Evolutionary conservation across 64 coral and sea anemone genomes (phyloP).

Genomic region (Montipora foliosa): DNA sequence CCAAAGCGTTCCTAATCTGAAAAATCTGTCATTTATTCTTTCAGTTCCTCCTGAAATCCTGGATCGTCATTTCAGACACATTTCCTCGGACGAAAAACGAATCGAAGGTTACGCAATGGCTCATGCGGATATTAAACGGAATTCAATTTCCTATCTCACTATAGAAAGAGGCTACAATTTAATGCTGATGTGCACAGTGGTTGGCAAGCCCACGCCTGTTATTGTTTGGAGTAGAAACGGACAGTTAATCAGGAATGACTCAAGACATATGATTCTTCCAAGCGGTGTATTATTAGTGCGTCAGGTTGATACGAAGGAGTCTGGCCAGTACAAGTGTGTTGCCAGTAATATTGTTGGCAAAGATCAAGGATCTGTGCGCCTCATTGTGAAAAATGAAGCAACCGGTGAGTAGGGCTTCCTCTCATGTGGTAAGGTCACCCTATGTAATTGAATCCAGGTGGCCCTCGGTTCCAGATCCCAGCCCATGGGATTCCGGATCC

Average conservation of each 20-base stretch:
- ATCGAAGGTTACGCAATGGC: conserved; percentile 44
- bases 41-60: conserved; percentile 34
- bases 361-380: conserved; percentile 61
- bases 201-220: conserved; percentile 68
- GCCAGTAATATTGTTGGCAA: conserved; percentile 75
- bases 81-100: neutral
- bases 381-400: conserved; percentile 63
- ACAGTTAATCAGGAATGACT: conserved; percentile 71
- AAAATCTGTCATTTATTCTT: neutral
- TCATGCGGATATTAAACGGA: conserved; percentile 7
- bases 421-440: too few relatives aligned
- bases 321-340: conserved; percentile 84
- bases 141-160: neutral
- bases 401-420: conserved; percentile 58
- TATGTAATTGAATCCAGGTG: too few relatives aligned
- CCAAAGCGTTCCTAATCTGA: too few relatives aligned
- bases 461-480: too few relatives aligned
- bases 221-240: conserved; percentile 77
- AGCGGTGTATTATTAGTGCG: conserved; percentile 81
- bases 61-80: conserved; percentile 32
- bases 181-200: conserved; percentile 74
- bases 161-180: conserved; percentile 73
- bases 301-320: conserved; percentile 33
- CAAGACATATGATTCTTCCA: conserved; percentile 55
- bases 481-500: too few relatives aligned